A percentile compares a stretch with the other conserved stretches of the same genome.
Conservation (phyloP, 37 sponge, comb jelly and placozoan genomes). For the Cladorhizidae sp. region DNA sequence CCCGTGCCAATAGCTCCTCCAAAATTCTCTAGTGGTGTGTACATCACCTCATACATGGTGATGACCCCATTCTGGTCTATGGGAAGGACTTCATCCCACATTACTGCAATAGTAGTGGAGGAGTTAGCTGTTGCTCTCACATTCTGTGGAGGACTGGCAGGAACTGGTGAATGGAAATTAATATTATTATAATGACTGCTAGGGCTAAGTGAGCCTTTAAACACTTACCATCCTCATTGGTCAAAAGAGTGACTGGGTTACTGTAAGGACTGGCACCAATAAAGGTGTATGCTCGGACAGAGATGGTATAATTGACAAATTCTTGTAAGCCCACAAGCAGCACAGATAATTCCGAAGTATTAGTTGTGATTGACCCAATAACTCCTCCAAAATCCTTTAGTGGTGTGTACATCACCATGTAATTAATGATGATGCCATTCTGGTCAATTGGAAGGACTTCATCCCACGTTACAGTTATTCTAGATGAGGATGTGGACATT, state of each 20-base stretch:
- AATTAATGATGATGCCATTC: conserved; percentile 24
- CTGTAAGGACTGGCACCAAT: conserved; percentile 29
- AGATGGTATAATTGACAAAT: conserved; percentile 18
- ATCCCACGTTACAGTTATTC: conserved; percentile 18
- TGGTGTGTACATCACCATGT: conserved; percentile 11
- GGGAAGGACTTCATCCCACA: conserved; percentile 18
- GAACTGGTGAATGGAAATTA: neutral
- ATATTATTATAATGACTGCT: neutral
- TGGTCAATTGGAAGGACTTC: conserved; percentile 16
- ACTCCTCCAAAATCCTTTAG: neutral
- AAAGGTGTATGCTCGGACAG: conserved; percentile 27
- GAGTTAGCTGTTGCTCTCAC: conserved; percentile 2
- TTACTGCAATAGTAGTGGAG: conserved; percentile 33
- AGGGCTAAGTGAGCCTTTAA: neutral
- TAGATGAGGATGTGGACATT: conserved; percentile 11
- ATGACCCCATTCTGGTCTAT: conserved; percentile 46
- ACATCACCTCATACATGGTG: conserved; percentile 29
- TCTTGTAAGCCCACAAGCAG: conserved; percentile 10
- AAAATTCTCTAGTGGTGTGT: conserved; percentile 25
- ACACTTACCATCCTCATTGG: conserved; percentile 17
- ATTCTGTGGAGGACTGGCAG: conserved; percentile 27
- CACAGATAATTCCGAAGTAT: neutral
- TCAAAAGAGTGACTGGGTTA: neutral
- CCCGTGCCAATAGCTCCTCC: neutral
- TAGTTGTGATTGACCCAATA: neutral